These are phyloP conservation scores for Acanthopagrus latus DNA, from an alignment of 2,797 vertebrate genomes.

Conservation along the genomic window DNA sequence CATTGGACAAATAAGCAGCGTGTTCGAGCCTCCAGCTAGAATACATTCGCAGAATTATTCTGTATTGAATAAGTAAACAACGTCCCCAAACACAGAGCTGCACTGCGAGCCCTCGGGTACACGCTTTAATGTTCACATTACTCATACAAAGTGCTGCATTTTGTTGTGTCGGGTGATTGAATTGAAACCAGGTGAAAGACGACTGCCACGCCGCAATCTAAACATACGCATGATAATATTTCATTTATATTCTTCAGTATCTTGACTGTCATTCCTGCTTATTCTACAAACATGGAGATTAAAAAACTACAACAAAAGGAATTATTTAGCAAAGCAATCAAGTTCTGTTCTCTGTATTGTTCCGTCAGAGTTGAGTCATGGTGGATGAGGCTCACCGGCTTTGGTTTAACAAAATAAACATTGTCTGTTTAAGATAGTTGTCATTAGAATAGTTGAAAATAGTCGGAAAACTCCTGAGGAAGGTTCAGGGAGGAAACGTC, in stretches of 20 bases:
- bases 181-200: conserved; percentile 51
- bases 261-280: background rate
- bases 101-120: conserved; percentile 46
- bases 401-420: background rate
- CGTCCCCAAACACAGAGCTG: conserved; percentile 61
- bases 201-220: background rate
- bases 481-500: no score
- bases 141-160: conserved; percentile 46
- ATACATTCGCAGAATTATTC: conserved; percentile 75
- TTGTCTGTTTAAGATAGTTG: no score
- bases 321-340: background rate
- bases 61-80: conserved; percentile 77
- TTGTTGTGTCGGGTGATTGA: conserved; percentile 50
- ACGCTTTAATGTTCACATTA: conserved; percentile 61
- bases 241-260: background rate
- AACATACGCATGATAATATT: no score
- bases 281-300: background rate
- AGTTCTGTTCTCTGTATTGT: background rate
- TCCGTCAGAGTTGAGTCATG: background rate
- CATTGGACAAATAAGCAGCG: conserved; percentile 78
- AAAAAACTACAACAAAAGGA: background rate
- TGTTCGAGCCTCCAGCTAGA: conserved; percentile 66
- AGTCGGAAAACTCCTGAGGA: no score
- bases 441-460: no score
- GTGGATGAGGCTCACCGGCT: background rate